phyloP scores from a whole-genome alignment of 30 jellyfish, hydroid and myxozoan species.

The Aurelia coerulea region DNA sequence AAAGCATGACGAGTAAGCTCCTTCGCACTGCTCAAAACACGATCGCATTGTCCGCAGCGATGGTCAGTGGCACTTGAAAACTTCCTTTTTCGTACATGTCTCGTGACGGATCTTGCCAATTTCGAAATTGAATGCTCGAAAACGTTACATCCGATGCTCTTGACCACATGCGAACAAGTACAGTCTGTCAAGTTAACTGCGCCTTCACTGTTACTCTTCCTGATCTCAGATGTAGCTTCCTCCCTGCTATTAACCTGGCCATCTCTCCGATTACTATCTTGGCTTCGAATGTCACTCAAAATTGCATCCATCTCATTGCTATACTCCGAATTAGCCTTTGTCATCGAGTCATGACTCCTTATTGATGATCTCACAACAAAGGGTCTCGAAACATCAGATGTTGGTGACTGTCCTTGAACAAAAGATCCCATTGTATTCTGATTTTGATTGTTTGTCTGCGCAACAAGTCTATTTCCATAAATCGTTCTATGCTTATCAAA shows the following conservation, averaged over 20 bases:
- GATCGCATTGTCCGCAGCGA: constrained; percentile 11
- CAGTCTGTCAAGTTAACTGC: neutral
- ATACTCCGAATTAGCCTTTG: too few relatives aligned
- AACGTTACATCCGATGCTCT: constrained; percentile 12
- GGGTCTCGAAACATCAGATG: too few relatives aligned
- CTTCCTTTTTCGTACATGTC: constrained; percentile 28
- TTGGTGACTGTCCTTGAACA: too few relatives aligned
- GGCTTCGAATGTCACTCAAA: too few relatives aligned
- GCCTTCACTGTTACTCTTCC: neutral
- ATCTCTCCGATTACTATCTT: too few relatives aligned
- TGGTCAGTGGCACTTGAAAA: neutral
- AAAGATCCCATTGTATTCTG: too few relatives aligned
- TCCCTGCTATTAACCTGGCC: neutral
- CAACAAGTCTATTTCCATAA: too few relatives aligned
- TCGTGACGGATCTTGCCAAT: constrained; percentile 24
- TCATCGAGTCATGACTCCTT: too few relatives aligned
- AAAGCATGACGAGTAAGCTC: constrained; percentile 43
- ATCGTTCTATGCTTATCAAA: too few relatives aligned
- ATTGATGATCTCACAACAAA: too few relatives aligned
- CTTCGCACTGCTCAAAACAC: constrained; percentile 24
- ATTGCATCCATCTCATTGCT: too few relatives aligned
- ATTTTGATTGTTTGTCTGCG: too few relatives aligned
- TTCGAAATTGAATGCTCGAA: constrained; percentile 20
- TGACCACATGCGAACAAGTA: constrained; percentile 6
- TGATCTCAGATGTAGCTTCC: neutral